These are phyloP conservation scores for Coracias cyanogaster DNA, from an alignment of 2,797 vertebrate genomes.

Conservation along the genomic window DNA sequence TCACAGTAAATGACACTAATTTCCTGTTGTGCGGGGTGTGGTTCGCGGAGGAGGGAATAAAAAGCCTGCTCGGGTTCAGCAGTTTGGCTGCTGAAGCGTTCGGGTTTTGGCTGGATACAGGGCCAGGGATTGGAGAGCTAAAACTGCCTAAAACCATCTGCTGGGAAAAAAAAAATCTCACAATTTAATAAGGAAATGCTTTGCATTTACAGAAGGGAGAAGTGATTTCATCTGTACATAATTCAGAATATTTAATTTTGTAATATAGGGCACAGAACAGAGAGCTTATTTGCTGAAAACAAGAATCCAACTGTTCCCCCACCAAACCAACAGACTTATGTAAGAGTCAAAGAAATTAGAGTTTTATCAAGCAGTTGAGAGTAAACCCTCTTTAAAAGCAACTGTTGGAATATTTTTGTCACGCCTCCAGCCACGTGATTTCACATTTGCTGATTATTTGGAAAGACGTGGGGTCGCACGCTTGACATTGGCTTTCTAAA, in stretches of 20 bases:
- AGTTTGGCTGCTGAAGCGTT: background rate
- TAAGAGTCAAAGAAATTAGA: background rate
- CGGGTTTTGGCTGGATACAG: background rate
- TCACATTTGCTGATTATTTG: background rate
- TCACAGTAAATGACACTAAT: constrained; percentile 41
- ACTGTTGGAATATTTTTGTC: background rate
- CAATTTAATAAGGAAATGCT: too few species aligned
- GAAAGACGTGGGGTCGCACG: background rate
- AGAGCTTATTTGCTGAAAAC: background rate
- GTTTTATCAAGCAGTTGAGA: background rate
- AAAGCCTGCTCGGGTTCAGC: background rate
- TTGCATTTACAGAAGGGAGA: background rate
- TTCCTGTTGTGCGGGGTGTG: constrained; percentile 19
- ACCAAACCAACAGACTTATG: background rate
- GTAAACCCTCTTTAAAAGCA: background rate
- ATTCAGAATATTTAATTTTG: background rate
- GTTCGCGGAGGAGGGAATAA: constrained; percentile 9
- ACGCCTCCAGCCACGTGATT: background rate
- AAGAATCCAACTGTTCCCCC: background rate
- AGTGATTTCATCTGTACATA: background rate
- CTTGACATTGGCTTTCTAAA: fast-evolving
- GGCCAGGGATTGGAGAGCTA: background rate
- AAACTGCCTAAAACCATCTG: too few species aligned
- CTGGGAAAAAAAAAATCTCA: too few species aligned
- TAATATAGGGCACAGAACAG: background rate